phyloP scores from a whole-genome alignment of 1,140 invertebrate species.

The Cherax quadricarinatus region DNA sequence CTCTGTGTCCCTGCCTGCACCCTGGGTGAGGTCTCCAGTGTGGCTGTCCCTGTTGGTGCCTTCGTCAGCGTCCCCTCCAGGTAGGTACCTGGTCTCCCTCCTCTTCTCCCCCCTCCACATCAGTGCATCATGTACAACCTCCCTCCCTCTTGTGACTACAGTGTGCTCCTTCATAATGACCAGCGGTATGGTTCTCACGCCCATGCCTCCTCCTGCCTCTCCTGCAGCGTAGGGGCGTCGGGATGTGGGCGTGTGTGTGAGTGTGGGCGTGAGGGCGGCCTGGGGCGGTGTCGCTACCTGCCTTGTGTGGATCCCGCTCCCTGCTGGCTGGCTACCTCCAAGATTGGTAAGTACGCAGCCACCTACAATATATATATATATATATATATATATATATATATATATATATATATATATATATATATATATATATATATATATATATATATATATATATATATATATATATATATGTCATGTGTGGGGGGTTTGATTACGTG shows the following conservation, averaged over 20 bases:
- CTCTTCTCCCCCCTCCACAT: no score
- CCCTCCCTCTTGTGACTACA: no score
- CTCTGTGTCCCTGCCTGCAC: constrained; percentile 45
- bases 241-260: constrained; percentile 57
- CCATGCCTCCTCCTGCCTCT: background rate
- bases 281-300: constrained; percentile 23
- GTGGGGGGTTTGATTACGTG: no score
- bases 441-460: no score
- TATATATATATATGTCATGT: no score
- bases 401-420: no score
- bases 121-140: no score
- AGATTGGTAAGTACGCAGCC: constrained; percentile 6
- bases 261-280: constrained; percentile 44
- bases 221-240: background rate
- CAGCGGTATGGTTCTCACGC: no score
- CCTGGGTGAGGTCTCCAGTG: constrained; percentile 56
- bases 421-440: no score
- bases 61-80: constrained; percentile 54
- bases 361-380: no score
- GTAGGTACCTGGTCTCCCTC: background rate
- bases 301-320: constrained; percentile 52
- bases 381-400: no score
- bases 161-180: no score
- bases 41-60: constrained; percentile 49
- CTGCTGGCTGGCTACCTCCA: constrained; percentile 55